Base-by-base conservation (phyloP, 2,113 vertebrate genomes). In the Chaetura pelagica region DNA sequence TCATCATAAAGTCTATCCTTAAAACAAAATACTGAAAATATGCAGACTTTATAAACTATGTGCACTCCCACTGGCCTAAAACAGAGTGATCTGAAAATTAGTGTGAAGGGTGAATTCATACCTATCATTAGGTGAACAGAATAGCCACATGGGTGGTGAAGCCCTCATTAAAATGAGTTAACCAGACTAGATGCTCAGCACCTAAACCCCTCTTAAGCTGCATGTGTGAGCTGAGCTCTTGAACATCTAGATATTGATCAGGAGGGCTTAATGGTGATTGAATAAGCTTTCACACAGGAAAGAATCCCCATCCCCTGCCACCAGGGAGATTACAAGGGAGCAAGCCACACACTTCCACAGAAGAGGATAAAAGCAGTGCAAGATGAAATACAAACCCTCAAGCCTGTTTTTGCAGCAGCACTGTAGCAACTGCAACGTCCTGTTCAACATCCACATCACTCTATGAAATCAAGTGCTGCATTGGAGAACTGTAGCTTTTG, bases 1-100 rank as follows among this genome's bases (percentile, higher is more conserved):
- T 76, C 29, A 51, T 6, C 84, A 10, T 5, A 58, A 80, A 80
- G n/a, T 44, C 48, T 54, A 27, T 20, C 18, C 35, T 38, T 35
- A 76, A 87, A 34, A 55, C 12, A 32, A 49, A 51, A 55, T n/a
- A 57, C 30, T 67, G 62, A 75, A 58, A 91, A 67, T 0, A 67
- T 0, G 3, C 0, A 59, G 29, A 29, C 71, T 40, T 59, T n/a
- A 32, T 27, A 16, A 76, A 23, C 11, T 55, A 35, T 15, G 34
- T 34, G 67, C 20, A 32, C 58, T 34, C 54, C 27, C 20, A 27
- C 55, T 61, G 75, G 30, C 46, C 67, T 15, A 68, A 67, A 75
- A 71, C 1, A 0, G 12, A 78, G 10, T 24, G 7, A 81, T 48
- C 10, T 44, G 54, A 52, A 89, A 62, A 58, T 27, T 46, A 58